A percentile compares a stretch with the other conserved stretches of the same genome.
These are phyloP conservation scores for Peromyscus polionotus DNA, from an alignment of 2,113 vertebrate genomes.

Conservation along the genomic window DNA sequence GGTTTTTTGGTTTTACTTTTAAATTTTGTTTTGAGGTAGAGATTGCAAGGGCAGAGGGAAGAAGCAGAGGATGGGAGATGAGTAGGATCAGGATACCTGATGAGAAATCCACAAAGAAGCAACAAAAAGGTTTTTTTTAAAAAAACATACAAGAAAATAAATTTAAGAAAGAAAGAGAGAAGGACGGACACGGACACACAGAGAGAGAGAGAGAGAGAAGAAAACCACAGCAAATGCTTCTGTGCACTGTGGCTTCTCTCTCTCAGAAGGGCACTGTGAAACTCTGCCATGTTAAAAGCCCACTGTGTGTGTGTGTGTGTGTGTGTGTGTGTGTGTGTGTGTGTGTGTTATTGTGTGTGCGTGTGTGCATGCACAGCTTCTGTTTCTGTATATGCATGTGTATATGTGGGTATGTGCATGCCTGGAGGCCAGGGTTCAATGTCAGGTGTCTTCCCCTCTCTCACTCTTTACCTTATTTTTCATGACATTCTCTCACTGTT, in stretches of 20 bases:
- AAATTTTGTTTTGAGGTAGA: no score
- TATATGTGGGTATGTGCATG: not conserved
- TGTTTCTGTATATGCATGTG: not conserved
- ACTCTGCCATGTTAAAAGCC: not conserved
- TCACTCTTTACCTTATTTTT: not conserved
- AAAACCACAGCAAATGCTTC: not conserved
- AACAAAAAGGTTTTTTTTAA: no score
- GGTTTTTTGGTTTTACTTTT: no score
- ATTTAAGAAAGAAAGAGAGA: no score
- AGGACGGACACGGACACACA: no score
- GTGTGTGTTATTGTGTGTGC: not conserved
- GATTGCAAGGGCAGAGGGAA: no score
- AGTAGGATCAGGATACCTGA: no score
- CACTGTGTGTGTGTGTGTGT: not conserved
- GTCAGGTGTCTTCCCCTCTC: not conserved
- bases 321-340: not conserved
- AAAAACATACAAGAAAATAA: no score
- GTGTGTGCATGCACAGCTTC: not conserved
- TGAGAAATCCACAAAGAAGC: no score
- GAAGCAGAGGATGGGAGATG: no score
- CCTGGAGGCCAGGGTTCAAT: not conserved
- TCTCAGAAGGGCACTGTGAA: not conserved
- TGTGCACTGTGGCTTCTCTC: not conserved
- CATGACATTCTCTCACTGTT: not conserved
- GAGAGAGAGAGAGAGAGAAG: not conserved